A percentile compares a stretch with the other conserved stretches of the same genome.
These are phyloP conservation scores for Actinopyga echinites DNA, from an alignment of 53 echinoderm and acorn worm genomes.

Conservation along the genomic window DNA sequence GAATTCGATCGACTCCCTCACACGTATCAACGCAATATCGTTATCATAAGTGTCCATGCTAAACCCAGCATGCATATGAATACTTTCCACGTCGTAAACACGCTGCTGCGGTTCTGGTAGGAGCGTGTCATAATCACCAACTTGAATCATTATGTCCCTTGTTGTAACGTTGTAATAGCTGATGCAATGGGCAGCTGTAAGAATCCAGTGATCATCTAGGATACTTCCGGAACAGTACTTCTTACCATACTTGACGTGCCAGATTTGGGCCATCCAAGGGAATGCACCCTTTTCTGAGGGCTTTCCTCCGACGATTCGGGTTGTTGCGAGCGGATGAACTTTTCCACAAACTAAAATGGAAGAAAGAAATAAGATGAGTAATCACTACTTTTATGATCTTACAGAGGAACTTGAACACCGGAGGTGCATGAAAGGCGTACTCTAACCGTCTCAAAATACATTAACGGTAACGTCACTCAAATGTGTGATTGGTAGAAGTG, in stretches of 20 bases:
- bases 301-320: slow-evolving; percentile 62
- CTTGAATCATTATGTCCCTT: slow-evolving; percentile 56
- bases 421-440: too few species aligned
- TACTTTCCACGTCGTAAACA: slow-evolving; percentile 59
- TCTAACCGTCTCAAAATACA: too few species aligned
- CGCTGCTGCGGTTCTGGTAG: slow-evolving; percentile 64
- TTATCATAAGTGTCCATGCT: slow-evolving; percentile 44
- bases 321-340: background rate
- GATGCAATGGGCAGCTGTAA: slow-evolving; percentile 89
- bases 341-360: slow-evolving; percentile 53
- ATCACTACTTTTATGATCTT: background rate
- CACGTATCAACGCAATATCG: slow-evolving; percentile 78
- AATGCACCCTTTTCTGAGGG: slow-evolving; percentile 59
- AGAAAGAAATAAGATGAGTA: background rate
- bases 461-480: too few species aligned
- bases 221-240: slow-evolving; percentile 82
- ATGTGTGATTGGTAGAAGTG: too few species aligned
- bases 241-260: slow-evolving; percentile 41
- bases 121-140: slow-evolving; percentile 80
- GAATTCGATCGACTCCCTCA: slow-evolving; percentile 73
- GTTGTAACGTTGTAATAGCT: background rate
- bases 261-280: slow-evolving; percentile 84
- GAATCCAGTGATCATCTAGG: slow-evolving; percentile 77
- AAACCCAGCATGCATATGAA: slow-evolving; percentile 64
- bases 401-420: too few species aligned